Evolutionary conservation across 2,113 vertebrate genomes (phyloP), one percentile per base, ranked within the genome.

Genomic region (Hemibagrus wyckioides): DNA sequence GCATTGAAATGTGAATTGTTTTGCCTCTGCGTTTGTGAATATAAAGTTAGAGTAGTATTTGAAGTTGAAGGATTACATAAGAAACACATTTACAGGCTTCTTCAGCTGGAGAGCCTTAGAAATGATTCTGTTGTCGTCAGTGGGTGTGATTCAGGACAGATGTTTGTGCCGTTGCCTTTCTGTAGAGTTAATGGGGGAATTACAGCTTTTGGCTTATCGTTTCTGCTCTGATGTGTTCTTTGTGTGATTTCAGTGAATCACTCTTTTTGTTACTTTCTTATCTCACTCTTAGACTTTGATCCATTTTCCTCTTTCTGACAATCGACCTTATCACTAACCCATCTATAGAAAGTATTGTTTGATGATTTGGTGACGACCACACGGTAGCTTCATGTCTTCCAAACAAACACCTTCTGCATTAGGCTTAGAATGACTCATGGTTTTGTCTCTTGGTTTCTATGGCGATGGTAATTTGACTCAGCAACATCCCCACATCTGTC

Each of bases 371-470:
- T 52, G 33, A 56, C 61, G 28, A 52, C 73, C 4, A 9, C 14
- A 10, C 61, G 7, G 3, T 28, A 44, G 2, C 23, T 69, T 56
- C 30, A 69, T 14, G 80, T 48, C 61, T 61, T 83, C 25, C 84
- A 63, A 54, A 39, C 25, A 59, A 39, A 80, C 77, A 50, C 82
- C 48, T 54, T 41, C 63, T 52, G 44, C 81, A 30, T 79, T 75
- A 76, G 30, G 30, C 65, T 67, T 36, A 39, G 23, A 28, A 57
- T 77, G 81, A 87, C 39, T 83, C 86, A 84, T 33, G 50, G 59
- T 84, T 63, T 56, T 15, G 80, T 65, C 8, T 57, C 39, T 48
- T 86, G 63, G 84, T 89, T 82, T 86, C 88, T 84, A 86, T 83
- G 88, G 80, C 39, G 36, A 86, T 83, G 57, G 23, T 48, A 69